Evolutionary conservation across 2,888 invertebrate species (phyloP), one percentile per base, ranked within the genome.

Genomic region (Celastrina argiolus): DNA sequence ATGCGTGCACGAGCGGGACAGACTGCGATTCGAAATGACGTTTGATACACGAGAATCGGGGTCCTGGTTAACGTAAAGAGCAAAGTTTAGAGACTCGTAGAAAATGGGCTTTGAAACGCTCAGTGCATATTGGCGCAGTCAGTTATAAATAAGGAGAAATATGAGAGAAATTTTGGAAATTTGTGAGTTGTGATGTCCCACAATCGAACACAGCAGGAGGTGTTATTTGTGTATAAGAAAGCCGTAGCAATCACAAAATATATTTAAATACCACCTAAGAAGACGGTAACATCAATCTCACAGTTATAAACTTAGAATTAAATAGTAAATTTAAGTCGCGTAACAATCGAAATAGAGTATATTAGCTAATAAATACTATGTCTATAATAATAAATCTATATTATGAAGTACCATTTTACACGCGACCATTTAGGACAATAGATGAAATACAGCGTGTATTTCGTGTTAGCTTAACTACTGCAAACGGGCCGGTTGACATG

Each of bases 401-500:
- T 10, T 51, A 22, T 26, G 22, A 1, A 26, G 51, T 51, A 22
- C 22, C 39, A 39, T 39, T 36, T 39, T 6, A 36, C 34, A 39
- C 5, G 56, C 12, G 36, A 51, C 22, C 51, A 26, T 51, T 39
- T 2, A 61, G 16, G 36, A 36, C 39, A 61, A 36, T 36, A 16
- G 22, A 61, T 39, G 22, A 10, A 18, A 34, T 59, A 59, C 18
- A 39, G 14, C 22, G 22, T 14, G 22, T 18, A n/a, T n/a, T 22
- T 36, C 59, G 34, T 36, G 61, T 61, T 36, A 18, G 36, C 61
- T 51, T 51, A 12, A 22, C 22, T 36, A 22, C 66, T 63, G 66
- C 67, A 67, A 66, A 36, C 66, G 69, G 64, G 59, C 70, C 61
- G 68, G 69, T 70, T 70, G 70, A 67, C 69, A 70, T 67, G 73